phyloP scores from a whole-genome alignment of 2,888 invertebrate species.

The Dynastes hyllus region DNA sequence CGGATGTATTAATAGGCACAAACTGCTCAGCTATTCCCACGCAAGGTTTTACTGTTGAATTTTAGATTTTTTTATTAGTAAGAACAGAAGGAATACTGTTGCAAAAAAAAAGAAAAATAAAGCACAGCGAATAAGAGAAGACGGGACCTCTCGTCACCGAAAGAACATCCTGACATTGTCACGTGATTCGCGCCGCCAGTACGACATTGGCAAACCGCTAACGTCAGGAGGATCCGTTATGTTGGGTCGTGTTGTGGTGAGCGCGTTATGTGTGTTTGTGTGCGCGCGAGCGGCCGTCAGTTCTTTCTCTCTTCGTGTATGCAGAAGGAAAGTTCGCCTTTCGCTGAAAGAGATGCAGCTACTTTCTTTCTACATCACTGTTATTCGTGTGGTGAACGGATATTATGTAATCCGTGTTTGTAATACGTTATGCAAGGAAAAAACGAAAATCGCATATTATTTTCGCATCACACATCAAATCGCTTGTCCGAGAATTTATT shows the following conservation, averaged over 20 bases:
- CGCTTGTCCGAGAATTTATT: background rate
- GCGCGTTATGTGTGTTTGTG: conserved; percentile 16
- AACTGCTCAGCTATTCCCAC: too few species aligned
- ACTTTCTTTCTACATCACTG: conserved; percentile 51
- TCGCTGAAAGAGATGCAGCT: conserved; percentile 52
- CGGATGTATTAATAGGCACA: too few species aligned
- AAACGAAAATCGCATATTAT: conserved; percentile 18
- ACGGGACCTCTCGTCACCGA: background rate
- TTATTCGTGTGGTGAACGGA: conserved; percentile 47
- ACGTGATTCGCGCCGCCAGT: conserved; percentile 6
- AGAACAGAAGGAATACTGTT: too few species aligned
- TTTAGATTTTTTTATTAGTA: too few species aligned
- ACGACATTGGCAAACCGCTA: conserved; percentile 38
- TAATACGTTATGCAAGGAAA: conserved; percentile 41
- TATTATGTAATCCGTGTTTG: conserved; percentile 49
- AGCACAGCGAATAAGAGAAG: background rate
- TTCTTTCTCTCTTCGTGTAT: conserved; percentile 36
- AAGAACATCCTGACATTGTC: conserved; percentile 1
- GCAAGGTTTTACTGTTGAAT: too few species aligned
- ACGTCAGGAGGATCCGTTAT: conserved; percentile 38
- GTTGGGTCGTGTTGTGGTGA: conserved; percentile 33
- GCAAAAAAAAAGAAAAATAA: background rate
- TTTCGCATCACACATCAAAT: background rate
- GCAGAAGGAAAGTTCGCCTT: conserved; percentile 51
- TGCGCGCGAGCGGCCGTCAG: conserved; percentile 3